Percentiles rank a stretch among this genome's conserved stretches.
phyloP scores from a whole-genome alignment of 1,140 invertebrate species.

The Orchesella cincta region DNA sequence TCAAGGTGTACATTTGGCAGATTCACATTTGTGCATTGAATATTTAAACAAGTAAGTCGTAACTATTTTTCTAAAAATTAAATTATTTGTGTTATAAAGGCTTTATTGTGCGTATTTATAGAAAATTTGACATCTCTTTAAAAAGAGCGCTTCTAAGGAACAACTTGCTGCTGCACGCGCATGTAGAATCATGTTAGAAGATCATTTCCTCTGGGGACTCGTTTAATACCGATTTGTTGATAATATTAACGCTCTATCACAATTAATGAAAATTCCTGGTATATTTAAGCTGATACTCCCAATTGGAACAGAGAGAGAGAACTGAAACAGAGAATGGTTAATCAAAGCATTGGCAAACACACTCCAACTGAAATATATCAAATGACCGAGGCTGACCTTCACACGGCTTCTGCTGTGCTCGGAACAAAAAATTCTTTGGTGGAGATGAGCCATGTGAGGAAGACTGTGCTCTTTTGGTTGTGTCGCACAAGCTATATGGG shows the following conservation, averaged over 20 bases:
- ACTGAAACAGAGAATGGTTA: not conserved
- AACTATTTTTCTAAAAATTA: conserved; percentile 4
- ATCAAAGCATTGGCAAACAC: conserved; percentile 45
- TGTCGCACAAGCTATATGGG: conserved; percentile 55
- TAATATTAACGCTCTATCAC: not conserved
- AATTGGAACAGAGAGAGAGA: not conserved
- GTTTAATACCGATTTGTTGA: not conserved
- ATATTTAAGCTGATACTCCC: not conserved
- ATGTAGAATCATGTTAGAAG: conserved; percentile 37
- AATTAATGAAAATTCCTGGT: not conserved
- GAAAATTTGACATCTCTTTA: not conserved
- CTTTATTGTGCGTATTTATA: not conserved
- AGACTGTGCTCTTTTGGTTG: conserved; percentile 58
- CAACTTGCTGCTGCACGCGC: not conserved
- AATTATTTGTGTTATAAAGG: not conserved
- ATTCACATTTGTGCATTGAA: conserved; percentile 52
- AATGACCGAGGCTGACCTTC: conserved; percentile 41
- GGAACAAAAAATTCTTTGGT: conserved; percentile 53
- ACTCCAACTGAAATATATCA: conserved; percentile 40
- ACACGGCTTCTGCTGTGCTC: conserved; percentile 35
- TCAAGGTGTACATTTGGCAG: conserved; percentile 54
- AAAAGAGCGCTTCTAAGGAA: not conserved
- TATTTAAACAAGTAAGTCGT: conserved; percentile 35
- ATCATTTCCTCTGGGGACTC: conserved; percentile 34
- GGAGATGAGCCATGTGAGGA: conserved; percentile 55